Evolutionary conservation across 2,113 vertebrate species (phyloP), one percentile per base, ranked within the genome.

Genomic region (Felis chaus): DNA sequence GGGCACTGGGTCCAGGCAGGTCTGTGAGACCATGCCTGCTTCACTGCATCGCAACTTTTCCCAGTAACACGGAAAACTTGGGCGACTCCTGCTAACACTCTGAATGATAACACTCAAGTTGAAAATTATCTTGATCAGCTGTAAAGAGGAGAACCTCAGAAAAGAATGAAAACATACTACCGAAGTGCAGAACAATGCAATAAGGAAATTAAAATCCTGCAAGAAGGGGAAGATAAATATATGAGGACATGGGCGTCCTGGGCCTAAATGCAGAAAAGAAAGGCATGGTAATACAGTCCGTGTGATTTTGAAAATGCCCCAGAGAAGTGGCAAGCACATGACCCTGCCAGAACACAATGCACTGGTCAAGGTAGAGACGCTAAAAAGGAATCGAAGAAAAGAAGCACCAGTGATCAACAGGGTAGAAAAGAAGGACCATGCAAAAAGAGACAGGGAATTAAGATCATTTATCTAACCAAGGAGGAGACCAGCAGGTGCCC

Each of bases 121-220:
- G 25, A 92, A 79, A 69, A 48, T 48, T 39, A 63, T n/a, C 50
- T 31, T 14, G 5, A 50, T 16, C 14, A 73, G 45, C 23, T 36
- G 8, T 83, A 66, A 91, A 84, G 41, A 80, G 12, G 9, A 55
- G 29, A 85, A 9, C 7, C 29, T 68, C 53, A 76, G 36, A 53
- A 53, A 74, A 79, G 31, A 79, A 36, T 39, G 25, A 39, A 80
- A 41, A 25, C 63, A 73, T 79, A 31, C 9, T 61, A 45, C 39
- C 3, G 12, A 55, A 57, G 21, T 19, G 0, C 9, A 89, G 63
- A 85, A 31, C n/a, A 45, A 25, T 33, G 19, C 31, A 41, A 11
- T 53, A 83, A 91, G 29, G 57, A 92, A 93, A 36, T 63, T 71
- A 50, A 90, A 78, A 73, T 71, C 41, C 78, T 81, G 15, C n/a